These are phyloP conservation scores for Phrynocephalus versicolor DNA, from an alignment of 2,113 vertebrate genomes.

Conservation along the genomic window DNA sequence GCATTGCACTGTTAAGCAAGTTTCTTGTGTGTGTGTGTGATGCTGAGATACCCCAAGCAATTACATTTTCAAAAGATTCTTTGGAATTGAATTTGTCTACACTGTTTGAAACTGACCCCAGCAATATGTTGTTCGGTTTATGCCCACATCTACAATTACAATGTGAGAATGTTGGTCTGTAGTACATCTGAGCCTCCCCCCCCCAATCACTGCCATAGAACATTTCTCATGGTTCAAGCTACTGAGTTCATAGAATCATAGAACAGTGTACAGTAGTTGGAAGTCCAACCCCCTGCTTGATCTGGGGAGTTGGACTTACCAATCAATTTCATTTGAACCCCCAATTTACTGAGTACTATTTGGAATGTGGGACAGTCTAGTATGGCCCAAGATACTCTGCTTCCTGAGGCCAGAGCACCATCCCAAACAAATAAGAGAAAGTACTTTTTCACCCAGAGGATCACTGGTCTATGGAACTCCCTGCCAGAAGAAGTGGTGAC, in stretches of 20 bases:
- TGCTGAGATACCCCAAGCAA: neutral
- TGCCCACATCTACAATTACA: neutral
- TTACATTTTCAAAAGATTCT: neutral
- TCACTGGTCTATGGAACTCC: too few relatives aligned
- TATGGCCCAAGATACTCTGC: neutral
- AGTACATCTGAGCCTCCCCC: neutral
- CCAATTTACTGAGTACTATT: neutral
- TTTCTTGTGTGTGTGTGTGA: neutral
- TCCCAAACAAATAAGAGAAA: too few relatives aligned
- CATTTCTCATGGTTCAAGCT: neutral
- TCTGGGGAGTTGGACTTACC: too few relatives aligned
- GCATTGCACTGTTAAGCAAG: too few relatives aligned
- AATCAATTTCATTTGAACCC: neutral
- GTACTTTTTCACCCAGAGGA: too few relatives aligned
- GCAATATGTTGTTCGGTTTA: neutral
- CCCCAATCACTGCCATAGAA: neutral
- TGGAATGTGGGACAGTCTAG: neutral
- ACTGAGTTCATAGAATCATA: neutral
- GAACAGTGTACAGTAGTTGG: too few relatives aligned
- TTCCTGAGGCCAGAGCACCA: neutral
- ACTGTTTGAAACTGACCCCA: neutral
- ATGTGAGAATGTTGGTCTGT: neutral
- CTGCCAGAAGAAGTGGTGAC: too few relatives aligned
- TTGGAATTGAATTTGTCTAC: neutral
- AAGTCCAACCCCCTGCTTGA: too few relatives aligned